Evolutionary conservation across 1,140 invertebrate species (phyloP), one percentile per base, ranked within the genome.

Genomic region (Platyscapa corneri): DNA sequence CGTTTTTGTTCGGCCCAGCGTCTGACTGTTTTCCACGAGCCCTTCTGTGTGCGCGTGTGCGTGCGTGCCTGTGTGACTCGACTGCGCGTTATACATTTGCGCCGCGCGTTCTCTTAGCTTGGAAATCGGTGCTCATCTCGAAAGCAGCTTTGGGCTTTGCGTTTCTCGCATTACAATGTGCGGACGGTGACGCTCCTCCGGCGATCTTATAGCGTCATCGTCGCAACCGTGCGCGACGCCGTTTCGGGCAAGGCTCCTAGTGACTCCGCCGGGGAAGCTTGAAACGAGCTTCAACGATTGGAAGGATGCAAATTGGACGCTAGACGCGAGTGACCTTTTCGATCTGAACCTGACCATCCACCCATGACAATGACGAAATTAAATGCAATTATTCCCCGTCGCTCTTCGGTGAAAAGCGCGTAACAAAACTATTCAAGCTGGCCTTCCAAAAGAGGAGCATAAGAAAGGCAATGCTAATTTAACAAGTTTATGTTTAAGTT

Each of bases 91-190:
- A 70, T 70, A 37, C 67, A 20, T 70, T 70, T 39, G 18, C 67
- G 67, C 3, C 23, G 56, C 56, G 20, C 23, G 14, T 70, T 37
- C 34, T 37, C 32, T 7, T 16, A 5, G n/a, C 56, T 20, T 14
- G 34, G 23, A 79, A 79, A 80, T 67, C 39, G 34, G 39, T 34
- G 78, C 60, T 80, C 18, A 80, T 80, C 78, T 80, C 37, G 0
- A 80, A 80, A 80, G 60, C 23, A 23, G 78, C 56, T 65, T 80
- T 80, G 56, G 32, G 16, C n/a, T 49, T 67, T 49, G 23, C 37
- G 20, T 46, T 27, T 46, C 72, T 30, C 34, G 65, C 14, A 60
- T 60, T 60, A 67, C 32, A 67, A 67, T 67, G 65, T 2, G 18
- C 34, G 7, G 32, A 1, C 18, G 65, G 14, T 16, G 64, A 32